These are phyloP conservation scores for Caenorhabditis drosophilae DNA, from an alignment of 2,888 invertebrate genomes.

Conservation along the genomic window DNA sequence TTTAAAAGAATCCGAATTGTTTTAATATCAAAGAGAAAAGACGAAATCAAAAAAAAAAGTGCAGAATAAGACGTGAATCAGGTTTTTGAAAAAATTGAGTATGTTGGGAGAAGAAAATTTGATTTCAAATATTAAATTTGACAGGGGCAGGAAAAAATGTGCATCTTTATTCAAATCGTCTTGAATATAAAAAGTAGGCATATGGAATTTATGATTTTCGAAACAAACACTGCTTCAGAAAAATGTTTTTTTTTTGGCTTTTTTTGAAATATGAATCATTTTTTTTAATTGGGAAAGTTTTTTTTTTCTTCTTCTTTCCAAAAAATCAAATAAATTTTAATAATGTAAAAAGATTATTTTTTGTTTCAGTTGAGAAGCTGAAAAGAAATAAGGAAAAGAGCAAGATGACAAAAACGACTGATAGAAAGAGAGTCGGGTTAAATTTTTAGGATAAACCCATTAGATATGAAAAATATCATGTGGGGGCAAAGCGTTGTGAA, in stretches of 20 bases:
- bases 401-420: no score
- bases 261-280: not conserved
- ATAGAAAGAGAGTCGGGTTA: no score
- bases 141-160: slow-evolving; percentile 17
- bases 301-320: not conserved
- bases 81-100: not conserved
- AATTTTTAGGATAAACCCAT: no score
- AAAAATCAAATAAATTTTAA: not conserved
- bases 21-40: not conserved
- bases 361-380: no score
- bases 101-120: slow-evolving; percentile 4
- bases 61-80: not conserved
- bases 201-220: no score
- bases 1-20: not conserved
- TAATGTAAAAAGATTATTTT: not conserved
- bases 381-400: no score
- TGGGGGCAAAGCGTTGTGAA: no score
- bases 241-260: no score
- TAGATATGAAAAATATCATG: no score
- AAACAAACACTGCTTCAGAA: no score
- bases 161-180: slow-evolving; percentile 8
- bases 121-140: slow-evolving; percentile 35
- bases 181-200: slow-evolving; percentile 1
- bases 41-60: slow-evolving; percentile 1
- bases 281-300: not conserved